Evolutionary conservation across 2,888 invertebrate species (phyloP).

Genomic region (Caenorhabditis auriculariae): DNA sequence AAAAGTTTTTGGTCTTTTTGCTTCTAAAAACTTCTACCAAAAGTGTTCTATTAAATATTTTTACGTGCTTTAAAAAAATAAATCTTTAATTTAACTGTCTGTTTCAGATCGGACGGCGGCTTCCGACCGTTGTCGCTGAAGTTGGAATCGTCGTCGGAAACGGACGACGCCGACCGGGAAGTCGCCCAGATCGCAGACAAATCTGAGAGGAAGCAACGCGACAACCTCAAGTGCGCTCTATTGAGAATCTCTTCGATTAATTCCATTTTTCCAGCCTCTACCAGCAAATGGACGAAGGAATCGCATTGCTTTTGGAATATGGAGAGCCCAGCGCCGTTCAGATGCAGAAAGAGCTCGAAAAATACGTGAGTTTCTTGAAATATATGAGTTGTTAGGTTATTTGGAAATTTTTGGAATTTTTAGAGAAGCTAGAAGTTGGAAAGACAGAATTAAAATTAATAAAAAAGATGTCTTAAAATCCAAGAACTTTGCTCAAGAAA

Average conservation of each 20-base stretch:
- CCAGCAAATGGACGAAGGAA: slow-evolving; percentile 7
- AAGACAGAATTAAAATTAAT: too few species aligned
- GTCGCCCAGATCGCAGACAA: slow-evolving; percentile 27
- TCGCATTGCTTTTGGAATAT: slow-evolving; percentile 8
- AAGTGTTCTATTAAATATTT: too few species aligned
- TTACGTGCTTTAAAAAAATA: too few species aligned
- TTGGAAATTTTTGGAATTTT: too few species aligned
- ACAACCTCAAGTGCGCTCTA: background rate
- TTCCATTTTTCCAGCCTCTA: slow-evolving; percentile 1
- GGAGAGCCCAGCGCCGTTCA: slow-evolving; percentile 7
- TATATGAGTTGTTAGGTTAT: too few species aligned
- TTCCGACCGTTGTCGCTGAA: slow-evolving; percentile 1
- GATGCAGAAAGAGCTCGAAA: background rate
- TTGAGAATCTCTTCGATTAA: background rate
- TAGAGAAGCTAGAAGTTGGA: too few species aligned
- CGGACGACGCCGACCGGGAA: slow-evolving; percentile 42
- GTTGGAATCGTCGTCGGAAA: slow-evolving; percentile 24
- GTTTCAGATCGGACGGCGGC: slow-evolving; percentile 7
- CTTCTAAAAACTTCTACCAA: too few species aligned
- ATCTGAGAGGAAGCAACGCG: background rate
- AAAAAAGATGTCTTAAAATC: too few species aligned
- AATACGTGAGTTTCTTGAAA: too few species aligned
- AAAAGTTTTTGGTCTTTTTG: too few species aligned
- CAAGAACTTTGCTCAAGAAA: too few species aligned
- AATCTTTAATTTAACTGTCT: slow-evolving; percentile 3